These are phyloP conservation scores for Drosophila virilis DNA, from an alignment of 1,140 invertebrate genomes.

Conservation along the genomic window DNA sequence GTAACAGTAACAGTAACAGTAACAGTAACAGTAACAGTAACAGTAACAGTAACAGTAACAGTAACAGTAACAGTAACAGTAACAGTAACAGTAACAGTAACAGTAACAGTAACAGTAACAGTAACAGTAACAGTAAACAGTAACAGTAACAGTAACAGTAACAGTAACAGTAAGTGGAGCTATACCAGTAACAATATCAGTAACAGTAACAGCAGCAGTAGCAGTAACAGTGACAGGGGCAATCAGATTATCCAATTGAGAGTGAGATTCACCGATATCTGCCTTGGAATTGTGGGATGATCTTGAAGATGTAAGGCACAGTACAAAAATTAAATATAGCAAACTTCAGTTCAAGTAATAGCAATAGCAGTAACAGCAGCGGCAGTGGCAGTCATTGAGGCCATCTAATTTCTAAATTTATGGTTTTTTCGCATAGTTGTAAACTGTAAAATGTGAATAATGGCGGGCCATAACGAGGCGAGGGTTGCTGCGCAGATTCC, in stretches of 20 bases:
- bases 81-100: too few species aligned
- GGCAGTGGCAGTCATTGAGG: conserved; percentile 18
- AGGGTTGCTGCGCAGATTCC: conserved; percentile 32
- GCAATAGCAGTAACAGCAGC: background rate
- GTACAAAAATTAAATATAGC: too few species aligned
- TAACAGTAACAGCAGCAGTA: background rate
- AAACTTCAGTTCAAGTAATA: background rate
- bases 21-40: background rate
- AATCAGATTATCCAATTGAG: background rate
- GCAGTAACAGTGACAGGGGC: background rate
- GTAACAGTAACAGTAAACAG: too few species aligned
- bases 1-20: background rate
- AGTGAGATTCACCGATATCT: background rate
- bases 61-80: too few species aligned
- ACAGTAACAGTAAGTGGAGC: background rate
- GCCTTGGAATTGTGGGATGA: too few species aligned
- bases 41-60: background rate
- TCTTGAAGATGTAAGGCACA: too few species aligned
- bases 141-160: background rate
- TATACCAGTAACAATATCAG: background rate
- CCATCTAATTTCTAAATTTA: conserved; percentile 80
- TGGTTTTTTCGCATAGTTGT: conserved; percentile 82
- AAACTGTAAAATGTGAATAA: conserved; percentile 80
- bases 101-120: too few species aligned
- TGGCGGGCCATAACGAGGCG: conserved; percentile 25